Base-by-base conservation (phyloP, 2,888 invertebrate genomes). In the Teinopalpus imperialis region DNA sequence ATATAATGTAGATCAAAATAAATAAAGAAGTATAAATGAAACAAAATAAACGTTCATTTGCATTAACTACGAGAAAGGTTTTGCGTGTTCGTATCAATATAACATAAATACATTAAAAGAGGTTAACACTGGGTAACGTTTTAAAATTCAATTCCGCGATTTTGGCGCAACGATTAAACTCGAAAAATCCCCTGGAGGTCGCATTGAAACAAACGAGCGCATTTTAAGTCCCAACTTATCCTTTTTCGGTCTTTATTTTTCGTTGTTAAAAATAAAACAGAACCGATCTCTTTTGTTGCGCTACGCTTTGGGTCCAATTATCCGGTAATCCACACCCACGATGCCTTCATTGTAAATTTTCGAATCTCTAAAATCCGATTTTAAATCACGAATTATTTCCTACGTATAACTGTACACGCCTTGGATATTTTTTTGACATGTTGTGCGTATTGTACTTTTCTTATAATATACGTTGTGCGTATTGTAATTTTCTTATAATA, bases 291-390 rank as follows among this genome's bases (percentile, higher is more conserved):
- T 45, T 63, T 65, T 63, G 68, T 64, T 53, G 55, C 54, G 49
- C 50, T 52, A 37, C 30, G 36, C 46, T 45, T 41, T 52, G 54
- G 53, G 61, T 60, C 64, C 71, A 73, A 69, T 72, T 70, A 69
- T 64, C 58, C 64, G 29, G 57, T 68, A 72, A 72, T 74, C 70
- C 65, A 62, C 66, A 63, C 69, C 66, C 66, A 66, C 67, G 54
- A 55, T 46, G 50, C 61, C 61, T 65, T 60, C 65, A 53, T 63
- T 57, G 54, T 66, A 55, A 63, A 64, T 66, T 68, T 52, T 52
- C 20, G 12, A 34, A 56, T 48, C 48, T 53, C 44, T 52, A 46
- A 47, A 57, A 63, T 59, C 58, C 55, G 59, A 58, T 42, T 41
- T 44, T n/a, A n/a, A n/a, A n/a, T n/a, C n/a, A n/a, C n/a, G n/a